phyloP scores from a whole-genome alignment of 2,113 vertebrate genomes.

The Corydoras maculifer region DNA sequence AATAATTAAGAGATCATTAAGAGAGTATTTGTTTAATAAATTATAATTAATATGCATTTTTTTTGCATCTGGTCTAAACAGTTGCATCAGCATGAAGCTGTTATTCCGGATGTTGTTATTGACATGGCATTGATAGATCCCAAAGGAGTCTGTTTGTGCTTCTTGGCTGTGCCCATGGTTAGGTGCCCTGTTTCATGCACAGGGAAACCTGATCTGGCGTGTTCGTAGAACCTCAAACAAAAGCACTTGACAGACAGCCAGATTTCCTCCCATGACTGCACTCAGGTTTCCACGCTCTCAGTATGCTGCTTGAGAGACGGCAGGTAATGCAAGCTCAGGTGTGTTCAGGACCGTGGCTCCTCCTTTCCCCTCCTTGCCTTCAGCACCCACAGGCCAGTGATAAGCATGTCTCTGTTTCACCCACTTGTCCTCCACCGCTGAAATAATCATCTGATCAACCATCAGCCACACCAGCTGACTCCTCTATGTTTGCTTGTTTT shows the following conservation, averaged over 20 bases:
- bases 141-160: slow-evolving; percentile 35
- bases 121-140: slow-evolving; percentile 24
- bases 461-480: slow-evolving; percentile 42
- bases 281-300: slow-evolving; percentile 81
- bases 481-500: too few relatives aligned
- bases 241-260: slow-evolving; percentile 80
- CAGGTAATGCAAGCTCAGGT: slow-evolving; percentile 78
- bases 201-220: slow-evolving; percentile 69
- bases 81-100: background rate
- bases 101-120: slow-evolving; percentile 13
- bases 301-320: slow-evolving; percentile 80
- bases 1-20: too few relatives aligned
- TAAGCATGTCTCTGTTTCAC: slow-evolving; percentile 68
- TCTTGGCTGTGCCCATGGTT: slow-evolving; percentile 57
- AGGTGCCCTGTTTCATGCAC: slow-evolving; percentile 59
- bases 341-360: slow-evolving; percentile 62
- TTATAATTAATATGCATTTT: background rate
- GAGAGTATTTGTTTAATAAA: background rate
- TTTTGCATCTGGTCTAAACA: background rate
- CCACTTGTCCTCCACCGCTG: slow-evolving; percentile 63
- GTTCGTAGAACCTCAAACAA: slow-evolving; percentile 71
- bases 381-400: slow-evolving; percentile 70
- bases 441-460: slow-evolving; percentile 72
- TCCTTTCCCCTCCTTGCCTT: slow-evolving; percentile 69
- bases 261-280: slow-evolving; percentile 77